These are phyloP conservation scores for Hirtodrosophila histrioides DNA, from an alignment of 2,888 invertebrate species.

Conservation along the genomic window DNA sequence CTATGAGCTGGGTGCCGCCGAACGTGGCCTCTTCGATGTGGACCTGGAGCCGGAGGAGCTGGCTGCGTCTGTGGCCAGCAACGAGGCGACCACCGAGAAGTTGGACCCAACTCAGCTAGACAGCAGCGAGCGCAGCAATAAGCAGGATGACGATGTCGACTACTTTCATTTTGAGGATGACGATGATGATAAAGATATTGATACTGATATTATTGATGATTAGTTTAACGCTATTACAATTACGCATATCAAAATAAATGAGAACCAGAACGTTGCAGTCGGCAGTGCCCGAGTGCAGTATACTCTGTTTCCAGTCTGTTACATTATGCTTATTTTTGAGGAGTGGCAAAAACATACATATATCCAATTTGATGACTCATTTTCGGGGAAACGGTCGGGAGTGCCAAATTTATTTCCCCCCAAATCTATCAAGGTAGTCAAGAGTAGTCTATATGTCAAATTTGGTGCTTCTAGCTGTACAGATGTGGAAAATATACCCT, in stretches of 20 bases:
- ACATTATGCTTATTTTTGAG: no score
- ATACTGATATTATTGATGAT: conserved; percentile 48
- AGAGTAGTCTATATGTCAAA: no score
- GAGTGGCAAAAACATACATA: no score
- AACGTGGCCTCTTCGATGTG: conserved; percentile 55
- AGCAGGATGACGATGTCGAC: conserved; percentile 49
- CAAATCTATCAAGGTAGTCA: no score
- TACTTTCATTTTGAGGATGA: conserved; percentile 70
- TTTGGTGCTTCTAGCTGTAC: no score
- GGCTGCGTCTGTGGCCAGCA: background rate
- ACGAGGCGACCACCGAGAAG: conserved; percentile 14
- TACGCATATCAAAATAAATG: conserved; percentile 23
- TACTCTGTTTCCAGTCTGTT: no score
- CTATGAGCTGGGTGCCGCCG: conserved; percentile 75
- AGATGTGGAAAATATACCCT: no score
- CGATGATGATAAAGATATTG: conserved; percentile 22
- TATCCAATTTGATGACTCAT: no score
- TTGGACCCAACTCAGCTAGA: background rate
- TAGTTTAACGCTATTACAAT: conserved; percentile 37
- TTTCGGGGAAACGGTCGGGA: no score
- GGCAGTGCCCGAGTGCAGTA: no score
- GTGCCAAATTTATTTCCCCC: no score
- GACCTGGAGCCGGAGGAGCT: background rate
- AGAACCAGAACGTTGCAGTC: background rate
- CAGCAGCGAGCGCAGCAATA: background rate